Percentiles rank a stretch among this genome's conserved stretches.
These are phyloP conservation scores for Nomada goodeniana DNA, from an alignment of 2,888 invertebrate species.

Conservation along the genomic window DNA sequence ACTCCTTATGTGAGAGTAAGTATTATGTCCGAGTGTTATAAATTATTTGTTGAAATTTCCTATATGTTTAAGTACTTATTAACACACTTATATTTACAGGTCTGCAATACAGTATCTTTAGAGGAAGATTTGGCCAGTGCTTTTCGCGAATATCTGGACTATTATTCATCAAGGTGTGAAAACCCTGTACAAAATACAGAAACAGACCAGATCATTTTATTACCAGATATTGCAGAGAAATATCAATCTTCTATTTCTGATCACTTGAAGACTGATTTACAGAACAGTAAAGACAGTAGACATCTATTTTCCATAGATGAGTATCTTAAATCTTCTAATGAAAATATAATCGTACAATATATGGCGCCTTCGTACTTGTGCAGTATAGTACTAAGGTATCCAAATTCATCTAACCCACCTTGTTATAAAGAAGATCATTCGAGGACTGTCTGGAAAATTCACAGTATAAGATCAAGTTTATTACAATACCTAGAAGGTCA, in stretches of 20 bases:
- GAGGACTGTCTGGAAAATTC: constrained; percentile 42
- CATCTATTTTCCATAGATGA: constrained; percentile 46
- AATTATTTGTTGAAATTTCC: neutral
- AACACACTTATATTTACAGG: constrained; percentile 61
- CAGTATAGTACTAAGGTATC: constrained; percentile 72
- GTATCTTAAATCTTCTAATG: constrained; percentile 52
- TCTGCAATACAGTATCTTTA: constrained; percentile 75
- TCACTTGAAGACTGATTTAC: constrained; percentile 35
- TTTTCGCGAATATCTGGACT: constrained; percentile 70
- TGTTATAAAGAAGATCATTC: constrained; percentile 11
- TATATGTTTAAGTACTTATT: constrained; percentile 5
- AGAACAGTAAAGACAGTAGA: neutral
- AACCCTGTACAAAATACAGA: constrained; percentile 2
- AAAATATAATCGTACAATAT: constrained; percentile 50
- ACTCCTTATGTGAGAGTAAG: constrained; percentile 76
- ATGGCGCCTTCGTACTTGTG: constrained; percentile 63
- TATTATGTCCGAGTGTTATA: neutral
- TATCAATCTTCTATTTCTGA: constrained; percentile 72
- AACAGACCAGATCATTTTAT: constrained; percentile 27
- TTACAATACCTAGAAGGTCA: constrained; percentile 88
- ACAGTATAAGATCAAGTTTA: constrained; percentile 84
- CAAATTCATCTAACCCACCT: constrained; percentile 3
- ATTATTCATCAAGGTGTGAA: constrained; percentile 53
- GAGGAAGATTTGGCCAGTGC: constrained; percentile 72
- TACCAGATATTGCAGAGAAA: constrained; percentile 74